A percentile compares a stretch with the other conserved stretches of the same genome.
These are phyloP conservation scores for Reticulitermes speratus DNA, from an alignment of 1,140 invertebrate species.

Conservation along the genomic window DNA sequence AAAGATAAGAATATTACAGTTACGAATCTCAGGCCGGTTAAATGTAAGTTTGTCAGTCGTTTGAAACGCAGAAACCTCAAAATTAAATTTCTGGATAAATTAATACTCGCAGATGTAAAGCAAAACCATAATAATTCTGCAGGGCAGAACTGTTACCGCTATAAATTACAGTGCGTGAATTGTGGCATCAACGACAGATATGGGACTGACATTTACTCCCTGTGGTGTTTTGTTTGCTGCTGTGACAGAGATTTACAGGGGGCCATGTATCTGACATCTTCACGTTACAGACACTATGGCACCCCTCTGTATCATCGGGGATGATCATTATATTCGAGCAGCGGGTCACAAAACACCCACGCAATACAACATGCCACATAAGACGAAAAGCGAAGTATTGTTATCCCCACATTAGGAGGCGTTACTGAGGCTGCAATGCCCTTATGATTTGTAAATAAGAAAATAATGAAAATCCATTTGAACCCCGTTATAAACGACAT, in stretches of 20 bases:
- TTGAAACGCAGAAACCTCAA: no score
- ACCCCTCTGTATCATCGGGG: not conserved
- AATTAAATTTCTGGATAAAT: not conserved
- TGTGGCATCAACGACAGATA: not conserved
- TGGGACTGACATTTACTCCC: not conserved
- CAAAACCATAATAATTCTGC: not conserved
- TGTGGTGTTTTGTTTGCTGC: not conserved
- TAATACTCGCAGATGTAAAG: not conserved
- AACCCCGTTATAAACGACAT: no score
- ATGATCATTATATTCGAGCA: not conserved
- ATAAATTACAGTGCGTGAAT: not conserved
- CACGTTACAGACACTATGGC: not conserved
- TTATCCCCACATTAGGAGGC: no score
- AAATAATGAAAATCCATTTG: no score
- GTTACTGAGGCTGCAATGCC: no score
- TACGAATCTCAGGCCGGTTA: no score
- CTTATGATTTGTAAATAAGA: no score
- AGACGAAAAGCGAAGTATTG: no score
- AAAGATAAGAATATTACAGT: no score
- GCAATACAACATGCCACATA: not conserved
- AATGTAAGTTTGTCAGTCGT: no score
- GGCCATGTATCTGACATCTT: not conserved
- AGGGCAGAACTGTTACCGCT: not conserved
- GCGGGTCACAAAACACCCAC: not conserved
- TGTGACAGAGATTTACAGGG: not conserved